Base-by-base conservation (phyloP, 1,140 invertebrate species). In the Orius laevigatus region DNA sequence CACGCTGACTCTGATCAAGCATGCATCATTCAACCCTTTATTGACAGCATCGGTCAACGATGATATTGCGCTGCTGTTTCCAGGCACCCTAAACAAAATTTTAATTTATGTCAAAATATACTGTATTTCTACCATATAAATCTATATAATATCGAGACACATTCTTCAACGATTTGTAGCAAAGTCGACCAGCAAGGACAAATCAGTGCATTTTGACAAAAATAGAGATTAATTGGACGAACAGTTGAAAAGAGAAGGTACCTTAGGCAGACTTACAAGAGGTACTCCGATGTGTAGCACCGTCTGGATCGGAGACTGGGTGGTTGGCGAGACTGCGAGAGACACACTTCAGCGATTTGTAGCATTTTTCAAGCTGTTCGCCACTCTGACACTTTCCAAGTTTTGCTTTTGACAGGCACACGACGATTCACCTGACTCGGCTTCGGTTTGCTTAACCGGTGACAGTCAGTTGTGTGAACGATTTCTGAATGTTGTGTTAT, bases 51-150 rank as follows among this genome's bases (percentile, higher is more conserved):
- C 85, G 1, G 80, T 84, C n/a, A 95, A 71, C 18, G 83, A 79
- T 0, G 83, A 81, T 48, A 96, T 89, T 44, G 89, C 88, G 9
- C 89, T 90, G 48, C 85, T 93, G 62, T 96, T 97, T 47, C 93
- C 93, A 3, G 93, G 92, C 54, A 96, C 88, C 57, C 92, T 72
- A 48, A 6, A 49, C 33, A 36, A 34, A 35, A 40, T 35, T 11
- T 15, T 43, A 11, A 45, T 18, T 25, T 25, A 81, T 62, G 12
- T 25, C 25, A 25, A 4, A 25, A 25, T 25, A 4, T 25, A 25
- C n/a, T 25, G 25, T 8, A 4, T 25, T 25, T 25, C 25, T 25
- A 4, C 58, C 59, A 58, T 57, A 65, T 94, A 95, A 48, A 96
- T 88, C 14, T 92, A 92, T 5, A 90, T 78, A 9, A 87, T 81